Conservation (phyloP, 2,888 invertebrate genomes). For the Limnephilus marmoratus region DNA sequence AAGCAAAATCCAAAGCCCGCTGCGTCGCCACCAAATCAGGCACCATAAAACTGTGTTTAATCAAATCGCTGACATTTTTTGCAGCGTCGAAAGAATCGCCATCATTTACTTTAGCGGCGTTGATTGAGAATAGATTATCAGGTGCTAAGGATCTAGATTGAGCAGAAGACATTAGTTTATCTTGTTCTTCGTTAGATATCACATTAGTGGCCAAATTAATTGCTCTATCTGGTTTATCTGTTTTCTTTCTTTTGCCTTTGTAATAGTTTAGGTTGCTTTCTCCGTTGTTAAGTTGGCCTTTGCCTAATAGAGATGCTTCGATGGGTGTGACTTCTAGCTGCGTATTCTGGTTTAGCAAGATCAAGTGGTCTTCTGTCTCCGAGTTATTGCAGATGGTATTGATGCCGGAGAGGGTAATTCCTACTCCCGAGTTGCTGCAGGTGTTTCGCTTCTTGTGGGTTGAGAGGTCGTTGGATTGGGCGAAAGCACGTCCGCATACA, state of each 20-base stretch:
- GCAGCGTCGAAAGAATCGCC: conserved; percentile 33
- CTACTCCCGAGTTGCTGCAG: conserved; percentile 51
- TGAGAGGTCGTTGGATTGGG: conserved; percentile 67
- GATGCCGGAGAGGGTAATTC: background rate
- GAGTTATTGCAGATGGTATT: background rate
- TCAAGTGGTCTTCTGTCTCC: conserved; percentile 42
- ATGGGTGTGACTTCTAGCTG: conserved; percentile 39
- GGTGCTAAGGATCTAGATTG: background rate
- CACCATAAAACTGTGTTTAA: conserved; percentile 55
- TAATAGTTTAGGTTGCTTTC: conserved; percentile 22
- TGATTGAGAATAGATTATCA: background rate
- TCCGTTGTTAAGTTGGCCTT: background rate
- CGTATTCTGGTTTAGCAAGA: conserved; percentile 50
- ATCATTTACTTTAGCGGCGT: conserved; percentile 22
- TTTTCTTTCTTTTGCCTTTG: conserved; percentile 39
- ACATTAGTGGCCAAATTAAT: conserved; percentile 47
- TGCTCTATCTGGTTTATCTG: conserved; percentile 35
- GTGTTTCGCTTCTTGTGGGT: conserved; percentile 66
- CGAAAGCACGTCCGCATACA: conserved; percentile 66
- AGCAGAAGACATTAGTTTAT: background rate
- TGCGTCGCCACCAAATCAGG: conserved; percentile 53
- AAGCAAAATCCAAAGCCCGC: conserved; percentile 54
- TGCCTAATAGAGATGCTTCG: conserved; percentile 30
- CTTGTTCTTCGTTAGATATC: conserved; percentile 20
- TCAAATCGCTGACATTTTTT: conserved; percentile 53